Conservation (phyloP, 2,113 vertebrate genomes). For the Nothocercus nigrocapillus region DNA sequence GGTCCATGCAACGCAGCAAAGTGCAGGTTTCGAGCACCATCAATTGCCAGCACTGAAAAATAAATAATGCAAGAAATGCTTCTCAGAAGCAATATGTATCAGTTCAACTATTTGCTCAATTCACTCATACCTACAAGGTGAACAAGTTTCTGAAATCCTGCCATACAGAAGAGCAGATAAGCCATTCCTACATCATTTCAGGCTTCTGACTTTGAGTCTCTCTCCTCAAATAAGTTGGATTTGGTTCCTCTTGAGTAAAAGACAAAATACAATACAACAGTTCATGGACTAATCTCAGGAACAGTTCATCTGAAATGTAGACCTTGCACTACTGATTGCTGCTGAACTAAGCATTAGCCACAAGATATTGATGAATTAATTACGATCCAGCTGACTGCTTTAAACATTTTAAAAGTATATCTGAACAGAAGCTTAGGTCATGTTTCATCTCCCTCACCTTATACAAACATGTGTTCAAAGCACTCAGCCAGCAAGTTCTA, state of each 20-base stretch:
- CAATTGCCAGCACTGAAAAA: background rate
- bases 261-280: background rate
- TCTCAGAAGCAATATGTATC: background rate
- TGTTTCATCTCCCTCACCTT: background rate
- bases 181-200: background rate
- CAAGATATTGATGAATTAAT: constrained; percentile 28
- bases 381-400: background rate
- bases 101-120: background rate
- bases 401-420: background rate
- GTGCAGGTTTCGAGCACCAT: background rate
- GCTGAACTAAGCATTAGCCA: background rate
- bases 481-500: background rate
- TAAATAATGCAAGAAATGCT: background rate
- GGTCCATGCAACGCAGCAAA: accelerated
- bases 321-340: background rate
- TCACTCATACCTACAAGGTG: background rate
- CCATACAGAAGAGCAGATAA: background rate
- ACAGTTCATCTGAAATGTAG: background rate
- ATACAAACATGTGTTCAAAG: background rate
- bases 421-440: background rate
- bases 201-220: background rate
- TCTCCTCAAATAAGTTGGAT: background rate
- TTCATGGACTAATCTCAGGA: background rate
- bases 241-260: background rate
- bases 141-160: background rate